Evolutionary conservation across 2,888 invertebrate species (phyloP).

Genomic region (Drosophila siamana): DNA sequence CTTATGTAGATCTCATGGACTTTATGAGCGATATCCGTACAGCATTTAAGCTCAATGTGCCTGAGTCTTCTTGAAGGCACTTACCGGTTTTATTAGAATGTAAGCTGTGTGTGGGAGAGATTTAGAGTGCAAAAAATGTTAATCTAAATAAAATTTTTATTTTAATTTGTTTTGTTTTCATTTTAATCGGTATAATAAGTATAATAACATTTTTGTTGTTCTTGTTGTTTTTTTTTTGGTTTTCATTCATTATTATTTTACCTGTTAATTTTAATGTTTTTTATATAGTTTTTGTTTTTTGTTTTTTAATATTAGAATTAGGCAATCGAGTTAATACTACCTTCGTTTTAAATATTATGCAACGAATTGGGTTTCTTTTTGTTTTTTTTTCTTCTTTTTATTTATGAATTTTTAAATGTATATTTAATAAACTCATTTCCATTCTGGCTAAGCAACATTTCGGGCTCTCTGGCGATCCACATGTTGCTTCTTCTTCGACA

Average conservation of each 20-base stretch:
- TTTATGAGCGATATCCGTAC: too few species aligned
- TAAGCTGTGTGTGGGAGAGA: constrained; percentile 12
- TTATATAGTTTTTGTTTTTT: constrained; percentile 69
- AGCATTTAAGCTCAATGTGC: neutral
- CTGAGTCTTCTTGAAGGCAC: neutral
- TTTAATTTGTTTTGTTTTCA: constrained; percentile 83
- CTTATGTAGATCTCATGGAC: too few species aligned
- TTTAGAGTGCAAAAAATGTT: constrained; percentile 63
- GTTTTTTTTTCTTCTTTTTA: constrained; percentile 50
- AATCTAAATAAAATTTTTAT: constrained; percentile 85
- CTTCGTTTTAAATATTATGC: constrained; percentile 83
- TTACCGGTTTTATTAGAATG: constrained; percentile 32
- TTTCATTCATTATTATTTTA: constrained; percentile 74
- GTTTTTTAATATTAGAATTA: constrained; percentile 83
- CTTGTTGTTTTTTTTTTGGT: constrained; percentile 69
- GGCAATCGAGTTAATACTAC: constrained; percentile 84
- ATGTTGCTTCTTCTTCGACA: constrained; percentile 54
- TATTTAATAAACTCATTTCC: constrained; percentile 82
- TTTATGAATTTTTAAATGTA: constrained; percentile 75
- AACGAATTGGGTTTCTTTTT: constrained; percentile 74
- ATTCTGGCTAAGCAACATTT: constrained; percentile 76
- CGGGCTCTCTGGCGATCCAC: constrained; percentile 52
- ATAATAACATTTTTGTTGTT: constrained; percentile 84
- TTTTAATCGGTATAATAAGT: constrained; percentile 84
- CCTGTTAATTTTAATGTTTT: constrained; percentile 78